Evolutionary conservation across 1,140 invertebrate species (phyloP).

Genomic region (Leptoteleia sp.): DNA sequence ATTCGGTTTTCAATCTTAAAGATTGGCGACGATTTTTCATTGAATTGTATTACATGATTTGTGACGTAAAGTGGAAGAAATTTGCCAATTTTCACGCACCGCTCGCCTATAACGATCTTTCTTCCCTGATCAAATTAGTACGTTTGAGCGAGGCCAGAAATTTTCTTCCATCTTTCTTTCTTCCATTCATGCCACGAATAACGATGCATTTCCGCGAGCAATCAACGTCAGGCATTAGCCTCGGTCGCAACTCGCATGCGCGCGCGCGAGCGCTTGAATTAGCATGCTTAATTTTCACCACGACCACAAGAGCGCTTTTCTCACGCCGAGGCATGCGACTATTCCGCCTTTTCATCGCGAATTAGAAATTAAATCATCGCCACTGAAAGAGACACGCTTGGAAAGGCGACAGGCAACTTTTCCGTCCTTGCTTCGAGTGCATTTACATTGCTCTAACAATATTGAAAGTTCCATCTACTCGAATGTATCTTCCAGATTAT

Average conservation of each 20-base stretch:
- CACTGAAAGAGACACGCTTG: not conserved
- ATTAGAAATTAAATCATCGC: slow-evolving; percentile 15
- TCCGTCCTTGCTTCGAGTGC: not conserved
- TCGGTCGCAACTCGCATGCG: slow-evolving; percentile 39
- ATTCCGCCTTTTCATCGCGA: slow-evolving; percentile 29
- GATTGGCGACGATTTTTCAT: no score
- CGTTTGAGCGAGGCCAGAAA: slow-evolving; percentile 24
- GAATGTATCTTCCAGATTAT: slow-evolving; percentile 5
- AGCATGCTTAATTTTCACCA: slow-evolving; percentile 60
- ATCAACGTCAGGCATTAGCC: slow-evolving; percentile 59
- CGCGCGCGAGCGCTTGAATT: slow-evolving; percentile 57
- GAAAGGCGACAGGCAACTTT: not conserved
- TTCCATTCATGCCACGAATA: slow-evolving; percentile 40
- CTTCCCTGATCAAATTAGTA: slow-evolving; percentile 32
- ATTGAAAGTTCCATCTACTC: slow-evolving; percentile 19
- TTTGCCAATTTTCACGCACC: no score
- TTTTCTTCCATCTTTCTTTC: slow-evolving; percentile 47
- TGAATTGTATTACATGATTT: no score
- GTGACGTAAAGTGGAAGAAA: no score
- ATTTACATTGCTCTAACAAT: slow-evolving; percentile 20
- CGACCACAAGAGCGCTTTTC: slow-evolving; percentile 30
- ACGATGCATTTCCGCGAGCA: slow-evolving; percentile 52
- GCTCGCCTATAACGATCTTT: slow-evolving; percentile 13
- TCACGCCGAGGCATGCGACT: slow-evolving; percentile 37
- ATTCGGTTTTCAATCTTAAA: no score